phyloP scores from a whole-genome alignment of 30 jellyfish, hydroid and myxozoan species.

The Mastigias papua region DNA sequence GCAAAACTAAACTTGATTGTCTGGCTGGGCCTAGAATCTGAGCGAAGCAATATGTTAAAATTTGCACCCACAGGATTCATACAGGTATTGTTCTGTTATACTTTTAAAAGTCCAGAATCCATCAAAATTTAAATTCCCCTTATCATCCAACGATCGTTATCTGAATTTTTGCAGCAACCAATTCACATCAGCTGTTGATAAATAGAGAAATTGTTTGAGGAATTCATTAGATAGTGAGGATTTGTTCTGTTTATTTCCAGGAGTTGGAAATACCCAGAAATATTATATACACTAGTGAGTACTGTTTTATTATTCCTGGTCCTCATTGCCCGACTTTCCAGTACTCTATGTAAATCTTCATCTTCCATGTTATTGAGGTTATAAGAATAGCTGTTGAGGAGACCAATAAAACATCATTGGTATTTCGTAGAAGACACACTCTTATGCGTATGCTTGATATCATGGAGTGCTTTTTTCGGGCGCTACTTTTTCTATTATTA shows the following conservation, averaged over 20 bases:
- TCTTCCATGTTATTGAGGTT: too few relatives aligned
- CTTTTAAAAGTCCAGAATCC: neutral
- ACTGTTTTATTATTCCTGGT: neutral
- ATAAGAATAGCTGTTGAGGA: too few relatives aligned
- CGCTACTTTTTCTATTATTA: too few relatives aligned
- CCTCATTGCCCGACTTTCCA: neutral
- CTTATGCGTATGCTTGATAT: too few relatives aligned
- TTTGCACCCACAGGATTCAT: constrained; percentile 51
- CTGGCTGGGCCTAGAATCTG: constrained; percentile 82
- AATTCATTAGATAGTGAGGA: too few relatives aligned
- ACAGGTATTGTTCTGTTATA: constrained; percentile 14
- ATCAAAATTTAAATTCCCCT: neutral
- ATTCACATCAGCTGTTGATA: too few relatives aligned
- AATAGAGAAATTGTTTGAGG: too few relatives aligned
- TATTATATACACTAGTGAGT: constrained; percentile 28
- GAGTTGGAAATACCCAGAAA: constrained; percentile 16
- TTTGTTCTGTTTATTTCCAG: neutral
- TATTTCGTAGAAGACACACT: too few relatives aligned
- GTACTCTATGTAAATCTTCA: too few relatives aligned
- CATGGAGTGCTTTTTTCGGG: too few relatives aligned
- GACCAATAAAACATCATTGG: too few relatives aligned
- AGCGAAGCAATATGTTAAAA: constrained; percentile 11
- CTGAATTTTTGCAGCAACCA: neutral
- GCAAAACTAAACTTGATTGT: constrained; percentile 77
- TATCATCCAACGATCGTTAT: too few relatives aligned